A percentile compares a stretch with the other conserved stretches of the same genome.
Conservation (phyloP, 2,113 vertebrate species). For the Polypterus senegalus region DNA sequence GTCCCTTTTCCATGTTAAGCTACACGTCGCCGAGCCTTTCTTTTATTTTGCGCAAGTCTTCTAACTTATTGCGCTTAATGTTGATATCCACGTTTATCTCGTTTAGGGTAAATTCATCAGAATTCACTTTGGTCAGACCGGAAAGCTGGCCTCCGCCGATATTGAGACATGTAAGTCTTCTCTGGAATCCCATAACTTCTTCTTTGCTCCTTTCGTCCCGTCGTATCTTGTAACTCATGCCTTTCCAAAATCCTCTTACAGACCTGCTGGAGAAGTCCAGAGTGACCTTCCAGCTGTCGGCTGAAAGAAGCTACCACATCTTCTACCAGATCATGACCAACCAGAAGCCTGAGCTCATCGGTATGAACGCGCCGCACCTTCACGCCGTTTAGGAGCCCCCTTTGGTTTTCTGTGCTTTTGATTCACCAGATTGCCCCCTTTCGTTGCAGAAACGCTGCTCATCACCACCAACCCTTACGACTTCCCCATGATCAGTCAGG, state of each 20-base stretch:
- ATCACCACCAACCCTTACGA: constrained; percentile 45
- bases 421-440: neutral
- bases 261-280: constrained; percentile 48
- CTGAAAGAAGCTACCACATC: constrained; percentile 47
- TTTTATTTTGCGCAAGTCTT: too few species aligned
- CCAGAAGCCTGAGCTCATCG: constrained; percentile 41
- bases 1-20: neutral
- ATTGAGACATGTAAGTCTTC: constrained; percentile 39
- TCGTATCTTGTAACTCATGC: neutral
- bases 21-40: neutral
- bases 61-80: too few species aligned
- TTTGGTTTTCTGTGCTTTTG: neutral
- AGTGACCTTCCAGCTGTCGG: constrained; percentile 40
- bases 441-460: constrained; percentile 37
- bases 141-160: constrained; percentile 44
- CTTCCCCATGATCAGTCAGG: constrained; percentile 42
- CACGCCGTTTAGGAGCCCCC: too few species aligned
- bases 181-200: neutral
- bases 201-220: neutral
- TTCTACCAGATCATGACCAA: constrained; percentile 43
- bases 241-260: constrained; percentile 7
- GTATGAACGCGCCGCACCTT: constrained; percentile 5
- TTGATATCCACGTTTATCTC: neutral
- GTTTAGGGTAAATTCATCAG: constrained; percentile 45
- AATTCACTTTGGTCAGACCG: constrained; percentile 42